A percentile compares a stretch with the other conserved stretches of the same genome.
These are phyloP conservation scores for Paelopatides confundens DNA, from an alignment of 53 echinoderm and acorn worm genomes.

Conservation along the genomic window DNA sequence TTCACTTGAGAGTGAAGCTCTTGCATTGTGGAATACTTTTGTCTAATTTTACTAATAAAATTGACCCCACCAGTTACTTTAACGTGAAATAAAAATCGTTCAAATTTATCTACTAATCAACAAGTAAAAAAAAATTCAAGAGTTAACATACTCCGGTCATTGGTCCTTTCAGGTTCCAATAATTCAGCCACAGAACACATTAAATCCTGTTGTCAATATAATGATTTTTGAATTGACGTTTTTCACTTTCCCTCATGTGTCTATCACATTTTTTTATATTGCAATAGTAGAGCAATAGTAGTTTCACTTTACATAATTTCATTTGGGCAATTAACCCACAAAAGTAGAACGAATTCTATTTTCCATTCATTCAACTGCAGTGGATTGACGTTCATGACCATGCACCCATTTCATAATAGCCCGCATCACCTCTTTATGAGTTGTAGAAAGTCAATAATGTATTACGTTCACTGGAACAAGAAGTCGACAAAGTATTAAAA, in stretches of 20 bases:
- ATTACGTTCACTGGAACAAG: neutral
- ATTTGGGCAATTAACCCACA: slow-evolving; percentile 3
- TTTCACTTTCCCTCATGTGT: neutral
- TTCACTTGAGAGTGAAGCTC: no score
- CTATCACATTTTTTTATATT: neutral
- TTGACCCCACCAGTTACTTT: no score
- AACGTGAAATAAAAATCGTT: no score
- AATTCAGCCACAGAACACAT: neutral
- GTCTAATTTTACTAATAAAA: no score
- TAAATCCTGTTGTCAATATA: neutral
- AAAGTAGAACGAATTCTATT: neutral
- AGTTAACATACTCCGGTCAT: neutral
- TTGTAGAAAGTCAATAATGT: neutral
- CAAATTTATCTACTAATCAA: no score
- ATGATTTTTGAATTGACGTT: neutral
- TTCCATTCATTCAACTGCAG: neutral
- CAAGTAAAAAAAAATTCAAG: no score
- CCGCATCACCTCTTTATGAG: neutral
- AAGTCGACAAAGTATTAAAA: neutral
- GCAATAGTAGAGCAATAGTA: neutral
- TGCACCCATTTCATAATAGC: neutral
- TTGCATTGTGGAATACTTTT: no score
- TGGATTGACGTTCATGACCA: neutral
- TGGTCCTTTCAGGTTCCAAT: neutral
- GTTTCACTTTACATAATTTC: slow-evolving; percentile 3